These are phyloP conservation scores for Ciconia nigra DNA, from an alignment of 2,797 vertebrate genomes.

Conservation along the genomic window DNA sequence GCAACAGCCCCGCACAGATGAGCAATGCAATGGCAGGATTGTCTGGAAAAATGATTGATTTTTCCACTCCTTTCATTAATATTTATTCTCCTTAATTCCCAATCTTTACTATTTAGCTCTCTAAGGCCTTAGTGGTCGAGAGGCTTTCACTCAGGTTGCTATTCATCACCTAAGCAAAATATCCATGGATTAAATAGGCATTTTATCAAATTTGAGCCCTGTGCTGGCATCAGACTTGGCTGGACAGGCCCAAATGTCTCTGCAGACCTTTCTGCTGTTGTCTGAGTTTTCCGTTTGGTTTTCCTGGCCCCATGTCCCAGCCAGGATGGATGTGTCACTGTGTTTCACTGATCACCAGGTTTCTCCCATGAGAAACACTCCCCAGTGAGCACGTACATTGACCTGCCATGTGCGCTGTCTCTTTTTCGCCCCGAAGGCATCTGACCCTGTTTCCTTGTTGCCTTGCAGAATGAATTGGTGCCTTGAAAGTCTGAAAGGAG, in stretches of 20 bases:
- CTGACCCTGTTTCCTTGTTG: background rate
- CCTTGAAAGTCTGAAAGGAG: background rate
- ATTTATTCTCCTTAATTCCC: constrained; percentile 38
- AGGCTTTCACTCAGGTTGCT: constrained; percentile 6
- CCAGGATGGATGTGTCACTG: background rate
- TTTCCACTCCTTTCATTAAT: background rate
- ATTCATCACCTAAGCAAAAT: background rate
- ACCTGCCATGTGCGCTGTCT: rapidly evolving
- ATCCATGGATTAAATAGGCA: background rate
- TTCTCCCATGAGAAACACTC: background rate
- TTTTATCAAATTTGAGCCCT: background rate
- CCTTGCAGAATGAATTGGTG: background rate
- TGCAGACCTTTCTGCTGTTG: background rate
- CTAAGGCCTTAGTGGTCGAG: background rate
- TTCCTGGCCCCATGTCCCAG: background rate
- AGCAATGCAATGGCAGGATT: background rate
- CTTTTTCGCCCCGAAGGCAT: background rate
- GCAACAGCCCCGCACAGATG: background rate
- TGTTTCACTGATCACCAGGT: background rate
- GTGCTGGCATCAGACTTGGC: background rate
- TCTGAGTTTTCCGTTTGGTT: background rate
- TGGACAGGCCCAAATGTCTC: background rate
- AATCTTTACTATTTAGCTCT: background rate
- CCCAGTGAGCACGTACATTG: rapidly evolving
- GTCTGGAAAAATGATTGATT: background rate